These are phyloP conservation scores for Anas capensis DNA, from an alignment of 2,797 vertebrate species.

Conservation along the genomic window DNA sequence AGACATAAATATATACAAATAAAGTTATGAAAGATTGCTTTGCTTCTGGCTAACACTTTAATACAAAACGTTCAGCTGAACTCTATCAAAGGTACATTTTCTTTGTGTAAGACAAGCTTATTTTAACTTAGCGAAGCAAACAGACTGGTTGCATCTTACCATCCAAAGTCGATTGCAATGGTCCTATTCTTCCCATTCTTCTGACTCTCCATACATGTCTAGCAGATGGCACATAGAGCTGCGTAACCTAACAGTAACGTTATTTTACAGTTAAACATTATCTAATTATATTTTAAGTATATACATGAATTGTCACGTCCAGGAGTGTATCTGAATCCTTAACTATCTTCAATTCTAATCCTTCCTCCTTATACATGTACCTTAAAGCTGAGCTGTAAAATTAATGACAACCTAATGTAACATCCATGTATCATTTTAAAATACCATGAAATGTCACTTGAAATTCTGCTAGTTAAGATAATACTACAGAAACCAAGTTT, in stretches of 20 bases:
- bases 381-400: not conserved
- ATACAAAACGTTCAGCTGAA: not conserved
- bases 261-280: not conserved
- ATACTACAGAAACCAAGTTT: not conserved
- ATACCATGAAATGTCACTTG: not conserved
- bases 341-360: not conserved
- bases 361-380: not conserved
- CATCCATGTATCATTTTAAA: not conserved
- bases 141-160: conserved; percentile 78
- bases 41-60: not conserved
- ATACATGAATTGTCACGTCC: not conserved
- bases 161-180: conserved; percentile 94
- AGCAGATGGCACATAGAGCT: conserved; percentile 95
- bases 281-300: not conserved
- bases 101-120: not conserved
- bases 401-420: not conserved
- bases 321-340: not conserved
- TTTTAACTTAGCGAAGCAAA: not conserved
- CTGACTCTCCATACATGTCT: conserved; percentile 93
- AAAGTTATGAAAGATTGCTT: not conserved
- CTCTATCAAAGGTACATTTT: not conserved
- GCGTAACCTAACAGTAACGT: conserved; percentile 87
- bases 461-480: not conserved
- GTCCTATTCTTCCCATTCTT: conserved; percentile 96
- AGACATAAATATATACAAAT: not conserved